Percentiles rank a stretch among this genome's conserved stretches.
These are phyloP conservation scores for Suillia variegata DNA, from an alignment of 2,888 invertebrate genomes.

Conservation along the genomic window DNA sequence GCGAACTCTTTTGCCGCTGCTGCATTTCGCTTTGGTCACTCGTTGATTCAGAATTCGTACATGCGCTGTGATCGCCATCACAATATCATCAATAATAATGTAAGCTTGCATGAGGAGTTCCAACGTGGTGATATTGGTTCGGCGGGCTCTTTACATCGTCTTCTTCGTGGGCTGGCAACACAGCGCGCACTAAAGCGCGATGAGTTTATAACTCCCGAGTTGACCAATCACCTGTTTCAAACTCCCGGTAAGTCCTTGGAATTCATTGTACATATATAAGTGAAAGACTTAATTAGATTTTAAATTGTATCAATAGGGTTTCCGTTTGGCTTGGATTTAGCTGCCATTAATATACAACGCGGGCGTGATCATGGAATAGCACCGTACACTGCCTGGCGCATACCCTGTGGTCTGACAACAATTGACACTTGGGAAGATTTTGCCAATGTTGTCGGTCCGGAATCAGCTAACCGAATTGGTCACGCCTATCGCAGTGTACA, in stretches of 20 bases:
- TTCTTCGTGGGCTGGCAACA: constrained; percentile 76
- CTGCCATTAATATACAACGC: constrained; percentile 85
- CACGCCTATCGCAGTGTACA: constrained; percentile 72
- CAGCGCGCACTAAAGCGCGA: constrained; percentile 80
- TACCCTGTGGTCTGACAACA: constrained; percentile 75
- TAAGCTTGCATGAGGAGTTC: constrained; percentile 79
- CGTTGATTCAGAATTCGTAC: constrained; percentile 80
- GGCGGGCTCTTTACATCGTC: constrained; percentile 78
- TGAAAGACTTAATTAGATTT: not conserved
- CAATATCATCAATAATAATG: constrained; percentile 73
- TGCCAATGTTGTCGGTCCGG: constrained; percentile 69
- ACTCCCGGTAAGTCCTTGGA: constrained; percentile 61
- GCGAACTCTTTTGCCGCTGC: constrained; percentile 82
- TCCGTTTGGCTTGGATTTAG: constrained; percentile 82
- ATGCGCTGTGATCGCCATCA: constrained; percentile 75
- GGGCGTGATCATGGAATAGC: constrained; percentile 88
- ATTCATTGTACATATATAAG: too few relatives aligned
- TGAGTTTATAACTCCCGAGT: constrained; percentile 79
- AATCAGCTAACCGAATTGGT: constrained; percentile 68
- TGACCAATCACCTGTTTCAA: constrained; percentile 85
- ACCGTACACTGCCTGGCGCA: constrained; percentile 78
- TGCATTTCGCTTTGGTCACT: constrained; percentile 86
- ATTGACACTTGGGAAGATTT: constrained; percentile 75
- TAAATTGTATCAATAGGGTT: constrained; percentile 64
- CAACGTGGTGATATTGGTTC: constrained; percentile 76